Evolutionary conservation across 2,888 invertebrate species (phyloP), one percentile per base, ranked within the genome.

Genomic region (Lottia gigantea): DNA sequence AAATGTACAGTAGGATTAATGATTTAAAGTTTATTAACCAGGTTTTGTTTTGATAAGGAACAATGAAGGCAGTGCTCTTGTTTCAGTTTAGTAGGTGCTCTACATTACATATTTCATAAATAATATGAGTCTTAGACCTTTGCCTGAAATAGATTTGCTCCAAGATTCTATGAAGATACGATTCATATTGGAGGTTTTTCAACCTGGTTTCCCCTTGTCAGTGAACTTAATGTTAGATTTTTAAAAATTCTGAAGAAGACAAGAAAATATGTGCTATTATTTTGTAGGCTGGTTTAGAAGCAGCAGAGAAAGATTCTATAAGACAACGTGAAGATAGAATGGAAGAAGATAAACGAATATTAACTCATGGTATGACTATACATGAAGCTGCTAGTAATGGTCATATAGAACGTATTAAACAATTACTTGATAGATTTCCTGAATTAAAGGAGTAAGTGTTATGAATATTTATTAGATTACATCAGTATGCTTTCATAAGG

Each of bases 361-460:
- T 83, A 8, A 64, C 76, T 55, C 68, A 76, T 16, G 85, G 84
- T 15, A 76, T 80, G 0, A 78, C 82, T 1, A 81, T 87, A 16
- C 86, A 86, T 75, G 82, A 85, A 67, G 86, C 86, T 14, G 83
- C 84, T 16, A 75, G 80, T 68, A 73, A 72, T 31, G 85, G 85
- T 2, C 78, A 86, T 66, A 74, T 86, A 26, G 78, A 80, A 26
- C 71, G 82, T 31, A 78, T 87, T 46, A 84, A 85, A 73, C 76
- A 80, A 70, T 76, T 86, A 16, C 64, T 85, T 31, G 75, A 81
- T 14, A 73, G 81, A 67, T 85, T 79, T 66, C 81, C 83, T 46
- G 83, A 84, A 40, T 80, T 83, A 79, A 82, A 78, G 75, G 81
- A 83, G 87, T 86, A 76, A 79, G 85, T 73, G 1, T 55, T 55